Base-by-base conservation (phyloP, 2,797 vertebrate genomes). In the Naso thynnoides region DNA sequence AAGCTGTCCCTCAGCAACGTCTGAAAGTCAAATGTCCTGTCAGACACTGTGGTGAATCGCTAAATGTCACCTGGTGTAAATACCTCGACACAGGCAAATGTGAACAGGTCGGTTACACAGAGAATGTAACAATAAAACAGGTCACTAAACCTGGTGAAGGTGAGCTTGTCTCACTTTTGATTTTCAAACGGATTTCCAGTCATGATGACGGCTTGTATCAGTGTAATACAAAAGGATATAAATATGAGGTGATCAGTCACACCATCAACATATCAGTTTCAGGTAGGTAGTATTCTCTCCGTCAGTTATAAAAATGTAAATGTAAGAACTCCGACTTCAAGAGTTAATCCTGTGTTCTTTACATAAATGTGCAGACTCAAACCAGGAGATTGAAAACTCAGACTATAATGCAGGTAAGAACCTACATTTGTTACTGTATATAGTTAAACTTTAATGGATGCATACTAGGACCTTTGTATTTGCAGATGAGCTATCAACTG, bases 41-140 rank as follows among this genome's bases (percentile, higher is more conserved):
- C 24, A 56, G 24, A 45, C 59, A 80, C 72, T 92, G 88, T 45
- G 58, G 86, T 19, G 2, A 77, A 33, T 3, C 36, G 8, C 1
- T 76, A 6, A 19, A 6, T 3, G 5, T 90, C 33, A 64, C 23
- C 57, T 93, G 92, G 92, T 85, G 74, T 67, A 91, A 88, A 89
- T 0, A 82, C 1, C 3, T 56, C 0, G 0, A 63, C 5, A 8
- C 0, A 24, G 1, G 0, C 8, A 2, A 0, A 1, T 88, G 82
- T 33, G 19, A 54, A 55, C 3, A 0, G 4, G 31, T 93, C 0
- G 26, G 1, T 31, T 0, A 16, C 6, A 36, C 16, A 29, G 53
- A 67, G n/a, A 59, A 84, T 18, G 26, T 84, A 11, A 57, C 58
- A 72, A 73, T 82, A 45, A 78, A 0, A 48, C 73, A 86, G 53